phyloP scores from a whole-genome alignment of 2,888 invertebrate species.

The Calameuta idolon region DNA sequence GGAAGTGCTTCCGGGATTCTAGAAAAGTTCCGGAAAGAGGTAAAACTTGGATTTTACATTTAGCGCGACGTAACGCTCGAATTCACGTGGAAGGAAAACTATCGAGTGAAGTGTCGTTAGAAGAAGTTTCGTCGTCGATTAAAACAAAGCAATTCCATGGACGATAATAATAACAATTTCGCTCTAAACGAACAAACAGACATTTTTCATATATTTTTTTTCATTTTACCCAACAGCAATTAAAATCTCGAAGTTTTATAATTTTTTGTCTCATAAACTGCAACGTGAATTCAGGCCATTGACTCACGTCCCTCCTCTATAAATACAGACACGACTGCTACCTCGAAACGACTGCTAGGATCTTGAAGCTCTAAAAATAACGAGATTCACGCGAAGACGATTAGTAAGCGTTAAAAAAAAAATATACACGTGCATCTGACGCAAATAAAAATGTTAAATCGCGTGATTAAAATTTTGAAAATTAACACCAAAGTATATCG shows the following conservation, averaged over 20 bases:
- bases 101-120: not conserved
- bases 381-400: conserved; percentile 24
- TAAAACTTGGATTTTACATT: not conserved
- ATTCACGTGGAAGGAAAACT: not conserved
- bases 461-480: no score
- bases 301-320: conserved; percentile 40
- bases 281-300: conserved; percentile 30
- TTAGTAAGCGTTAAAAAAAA: not conserved
- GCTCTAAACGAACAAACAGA: not conserved
- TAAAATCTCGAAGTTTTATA: not conserved
- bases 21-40: not conserved
- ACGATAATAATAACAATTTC: not conserved
- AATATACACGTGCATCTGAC: not conserved
- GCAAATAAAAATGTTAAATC: not conserved
- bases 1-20: not conserved
- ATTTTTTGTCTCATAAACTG: not conserved
- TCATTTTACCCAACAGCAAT: no score
- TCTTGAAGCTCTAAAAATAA: conserved; percentile 41
- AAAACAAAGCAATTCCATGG: not conserved
- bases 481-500: no score
- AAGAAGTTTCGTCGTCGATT: not conserved
- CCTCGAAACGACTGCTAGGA: conserved; percentile 24
- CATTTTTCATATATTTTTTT: not conserved
- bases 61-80: not conserved
- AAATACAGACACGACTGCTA: conserved; percentile 39